These are phyloP conservation scores for Cygnus buccinator DNA, from an alignment of 2,113 vertebrate genomes.

Conservation along the genomic window DNA sequence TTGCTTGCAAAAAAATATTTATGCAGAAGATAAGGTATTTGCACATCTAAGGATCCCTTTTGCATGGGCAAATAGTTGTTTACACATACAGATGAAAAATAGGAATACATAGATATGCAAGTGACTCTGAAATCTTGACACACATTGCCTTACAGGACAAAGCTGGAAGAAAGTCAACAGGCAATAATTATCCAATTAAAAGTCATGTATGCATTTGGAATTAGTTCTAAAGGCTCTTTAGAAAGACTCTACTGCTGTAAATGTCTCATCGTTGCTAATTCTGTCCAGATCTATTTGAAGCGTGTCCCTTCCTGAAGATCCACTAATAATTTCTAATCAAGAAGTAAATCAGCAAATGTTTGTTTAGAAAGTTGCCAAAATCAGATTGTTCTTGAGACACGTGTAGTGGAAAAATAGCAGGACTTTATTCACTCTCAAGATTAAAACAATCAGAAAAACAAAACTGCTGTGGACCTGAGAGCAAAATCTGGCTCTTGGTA, in stretches of 20 bases:
- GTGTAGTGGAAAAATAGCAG: neutral
- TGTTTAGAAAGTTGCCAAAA: slow-evolving; percentile 35
- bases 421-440: neutral
- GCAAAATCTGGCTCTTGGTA: slow-evolving; percentile 27
- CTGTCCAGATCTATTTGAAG: slow-evolving; percentile 53
- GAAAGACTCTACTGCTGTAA: slow-evolving; percentile 48
- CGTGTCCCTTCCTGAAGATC: neutral
- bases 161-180: slow-evolving; percentile 56
- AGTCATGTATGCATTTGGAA: slow-evolving; percentile 62
- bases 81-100: slow-evolving; percentile 1
- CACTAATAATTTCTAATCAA: slow-evolving; percentile 26
- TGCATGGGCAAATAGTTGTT: slow-evolving; percentile 57
- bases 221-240: slow-evolving; percentile 55
- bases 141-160: slow-evolving; percentile 30
- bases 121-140: slow-evolving; percentile 54
- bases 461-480: neutral
- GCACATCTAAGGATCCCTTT: slow-evolving; percentile 44
- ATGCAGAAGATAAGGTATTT: slow-evolving; percentile 42
- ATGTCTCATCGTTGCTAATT: slow-evolving; percentile 60
- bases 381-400: neutral
- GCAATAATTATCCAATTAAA: slow-evolving; percentile 66
- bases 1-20: slow-evolving; percentile 39
- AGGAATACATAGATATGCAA: slow-evolving; percentile 17
- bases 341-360: slow-evolving; percentile 19
- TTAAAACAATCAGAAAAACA: neutral